Evolutionary conservation across 1,140 invertebrate species (phyloP), one percentile per base, ranked within the genome.

Genomic region (Dendroctonus ponderosae): DNA sequence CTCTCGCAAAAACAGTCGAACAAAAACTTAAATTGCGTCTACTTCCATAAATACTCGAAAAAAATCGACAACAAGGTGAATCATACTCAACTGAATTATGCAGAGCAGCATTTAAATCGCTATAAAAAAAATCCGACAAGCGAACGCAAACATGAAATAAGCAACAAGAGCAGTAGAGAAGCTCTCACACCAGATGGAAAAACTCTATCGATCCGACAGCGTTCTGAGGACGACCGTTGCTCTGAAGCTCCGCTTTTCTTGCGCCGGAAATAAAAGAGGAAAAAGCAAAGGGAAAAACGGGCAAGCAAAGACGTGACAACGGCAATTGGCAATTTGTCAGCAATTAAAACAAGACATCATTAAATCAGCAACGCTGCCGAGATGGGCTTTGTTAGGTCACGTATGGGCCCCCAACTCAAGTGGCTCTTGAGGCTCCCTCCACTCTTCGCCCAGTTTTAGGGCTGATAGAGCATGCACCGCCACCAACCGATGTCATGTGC

Each of bases 331-430:
- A 79, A 79, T 79, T 79, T 77, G 77, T 78, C 75, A 79, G 77
- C 77, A 79, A 79, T 79, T 79, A 79, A 79, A 78, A 76, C 76
- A 78, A 79, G 77, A 78, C 76, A 76, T 79, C 77, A 79, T 79
- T 79, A 79, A 79, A 79, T 79, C 77, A 78, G 72, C 74, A 73
- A 69, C 70, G 68, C 68, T 52, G 64, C 53, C 53, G 67, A 67
- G 68, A 72, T 71, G 75, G 73, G 73, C 75, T 78, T 79, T 79
- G 77, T 79, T 75, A 75, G 76, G 77, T 79, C 77, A 79, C 77
- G 77, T 79, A 79, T 77, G 75, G 69, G 57, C 68, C 71, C 74
- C 70, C 42, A 51, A 38, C 26, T 53, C 12, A 26, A 14, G 54
- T 52, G 56, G 62, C 62, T n/a, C 61, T 64, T 56, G 43, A 52